phyloP scores from a whole-genome alignment of 2,797 vertebrate genomes.

The Cryptoblepharus egeriae region DNA sequence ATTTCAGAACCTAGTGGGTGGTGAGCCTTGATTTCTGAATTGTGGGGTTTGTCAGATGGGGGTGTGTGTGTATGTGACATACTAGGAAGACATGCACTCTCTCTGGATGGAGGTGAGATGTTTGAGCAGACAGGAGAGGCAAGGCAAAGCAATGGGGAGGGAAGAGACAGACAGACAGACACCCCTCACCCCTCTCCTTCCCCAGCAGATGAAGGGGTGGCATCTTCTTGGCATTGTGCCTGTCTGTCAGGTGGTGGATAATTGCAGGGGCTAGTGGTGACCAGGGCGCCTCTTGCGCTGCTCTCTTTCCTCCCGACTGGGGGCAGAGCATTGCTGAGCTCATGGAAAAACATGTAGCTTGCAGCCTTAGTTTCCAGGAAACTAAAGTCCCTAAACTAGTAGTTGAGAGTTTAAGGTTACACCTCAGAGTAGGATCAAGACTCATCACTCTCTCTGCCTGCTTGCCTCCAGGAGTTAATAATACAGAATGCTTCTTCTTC shows the following conservation, averaged over 20 bases:
- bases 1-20: slow-evolving; percentile 56
- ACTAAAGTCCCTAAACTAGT: slow-evolving; percentile 52
- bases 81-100: neutral
- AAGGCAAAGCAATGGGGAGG: neutral
- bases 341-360: slow-evolving; percentile 29
- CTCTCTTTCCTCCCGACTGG: slow-evolving; percentile 17
- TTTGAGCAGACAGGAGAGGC: neutral
- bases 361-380: slow-evolving; percentile 57
- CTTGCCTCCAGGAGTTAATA: slow-evolving; percentile 70
- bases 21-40: neutral
- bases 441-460: slow-evolving; percentile 26
- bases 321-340: slow-evolving; percentile 54
- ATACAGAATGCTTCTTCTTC: slow-evolving; percentile 67
- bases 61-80: slow-evolving; percentile 50
- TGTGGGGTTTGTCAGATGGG: neutral
- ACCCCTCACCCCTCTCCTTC: no score
- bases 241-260: neutral
- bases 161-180: no score
- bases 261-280: neutral
- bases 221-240: slow-evolving; percentile 28
- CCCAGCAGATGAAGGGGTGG: slow-evolving; percentile 8
- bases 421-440: slow-evolving; percentile 63
- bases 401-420: slow-evolving; percentile 70
- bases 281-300: neutral
- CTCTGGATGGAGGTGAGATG: neutral